These are phyloP conservation scores for Euphysa ruthae DNA, from an alignment of 30 jellyfish, hydroid and myxozoan genomes.

Conservation along the genomic window DNA sequence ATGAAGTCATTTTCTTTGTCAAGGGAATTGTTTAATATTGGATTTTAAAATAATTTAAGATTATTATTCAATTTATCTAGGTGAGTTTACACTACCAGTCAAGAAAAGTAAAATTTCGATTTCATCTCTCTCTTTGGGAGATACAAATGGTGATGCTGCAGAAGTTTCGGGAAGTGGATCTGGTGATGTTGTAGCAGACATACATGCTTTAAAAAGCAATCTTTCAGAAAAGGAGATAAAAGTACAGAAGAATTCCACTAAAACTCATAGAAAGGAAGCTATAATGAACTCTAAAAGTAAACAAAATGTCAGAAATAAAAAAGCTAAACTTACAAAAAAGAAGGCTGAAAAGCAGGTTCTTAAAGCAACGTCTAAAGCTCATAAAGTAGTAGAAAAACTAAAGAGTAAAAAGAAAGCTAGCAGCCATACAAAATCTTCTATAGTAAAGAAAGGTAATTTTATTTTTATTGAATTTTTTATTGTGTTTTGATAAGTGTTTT, in stretches of 20 bases:
- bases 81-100: constrained; percentile 21
- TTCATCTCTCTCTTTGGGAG: constrained; percentile 33
- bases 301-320: no score
- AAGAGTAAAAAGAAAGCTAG: no score
- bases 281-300: not conserved
- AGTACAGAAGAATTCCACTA: not conserved
- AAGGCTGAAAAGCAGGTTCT: not conserved
- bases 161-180: constrained; percentile 63
- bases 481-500: no score
- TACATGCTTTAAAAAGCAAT: not conserved
- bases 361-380: not conserved
- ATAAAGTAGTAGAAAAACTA: no score
- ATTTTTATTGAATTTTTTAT: no score
- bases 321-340: no score
- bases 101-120: constrained; percentile 19
- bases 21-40: no score
- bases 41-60: no score
- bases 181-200: constrained; percentile 30
- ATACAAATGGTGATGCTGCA: constrained; percentile 31
- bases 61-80: no score
- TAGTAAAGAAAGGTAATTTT: no score
- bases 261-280: not conserved
- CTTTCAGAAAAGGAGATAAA: not conserved
- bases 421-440: constrained; percentile 10
- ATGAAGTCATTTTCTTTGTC: no score